Conservation (phyloP, 2,797 vertebrate genomes). For the Rhincodon typus region DNA sequence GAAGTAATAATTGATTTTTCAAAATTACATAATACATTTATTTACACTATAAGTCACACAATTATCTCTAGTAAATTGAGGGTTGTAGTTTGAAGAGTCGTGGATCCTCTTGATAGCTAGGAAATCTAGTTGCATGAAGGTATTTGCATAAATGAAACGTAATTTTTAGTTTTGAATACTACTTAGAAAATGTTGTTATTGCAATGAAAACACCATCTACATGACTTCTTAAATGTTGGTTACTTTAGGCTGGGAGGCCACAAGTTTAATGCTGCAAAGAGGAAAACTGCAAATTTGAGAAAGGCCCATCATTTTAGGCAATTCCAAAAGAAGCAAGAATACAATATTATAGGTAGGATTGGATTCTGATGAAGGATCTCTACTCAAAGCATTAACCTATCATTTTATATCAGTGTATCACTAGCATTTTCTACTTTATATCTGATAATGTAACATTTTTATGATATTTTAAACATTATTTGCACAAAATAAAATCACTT, state of each 20-base stretch:
- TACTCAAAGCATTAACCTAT: neutral
- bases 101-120: neutral
- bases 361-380: neutral
- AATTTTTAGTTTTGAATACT: neutral
- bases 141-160: neutral
- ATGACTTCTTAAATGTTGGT: neutral
- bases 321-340: neutral
- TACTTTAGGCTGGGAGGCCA: neutral
- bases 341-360: neutral
- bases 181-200: neutral
- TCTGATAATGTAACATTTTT: neutral
- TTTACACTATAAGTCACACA: slow-evolving; percentile 16
- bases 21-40: slow-evolving; percentile 9
- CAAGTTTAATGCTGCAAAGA: neutral
- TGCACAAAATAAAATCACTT: slow-evolving; percentile 6
- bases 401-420: neutral
- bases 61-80: neutral
- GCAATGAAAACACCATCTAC: neutral
- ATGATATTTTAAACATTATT: neutral
- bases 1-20: neutral
- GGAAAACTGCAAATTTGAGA: neutral
- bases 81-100: neutral
- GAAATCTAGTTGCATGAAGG: neutral
- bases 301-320: neutral
- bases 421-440: neutral